Base-by-base conservation (phyloP, 2,113 vertebrate genomes). In the Lichenostomus cassidix region DNA sequence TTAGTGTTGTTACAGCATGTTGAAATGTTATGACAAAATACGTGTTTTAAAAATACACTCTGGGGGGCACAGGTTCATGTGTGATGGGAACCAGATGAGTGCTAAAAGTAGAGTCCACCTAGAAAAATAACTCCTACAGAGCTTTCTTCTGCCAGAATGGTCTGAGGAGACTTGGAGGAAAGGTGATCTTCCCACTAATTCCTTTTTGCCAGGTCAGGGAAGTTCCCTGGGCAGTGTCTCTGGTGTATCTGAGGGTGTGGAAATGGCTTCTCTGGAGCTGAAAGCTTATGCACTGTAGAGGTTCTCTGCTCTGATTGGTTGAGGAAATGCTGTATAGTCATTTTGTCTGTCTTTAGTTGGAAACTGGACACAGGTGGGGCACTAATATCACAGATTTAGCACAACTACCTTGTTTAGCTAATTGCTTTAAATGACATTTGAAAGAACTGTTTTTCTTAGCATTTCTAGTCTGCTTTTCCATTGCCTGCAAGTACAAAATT, bases 401-500 rank as follows among this genome's bases (percentile, higher is more conserved):
- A 65, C 23, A 70, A 29, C 53, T 53, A 24, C 88, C 68, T 92
- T 63, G 50, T 80, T 70, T 59, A 81, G 68, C 44, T 93, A 73
- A 92, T 93, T 90, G 59, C 77, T 94, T 83, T 74, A 88, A 90
- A 55, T 1, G 3, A 35, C 52, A 14, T 67, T 89, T 89, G 55
- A 63, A 83, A 94, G 44, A 92, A 59, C 68, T 74, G 3, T 89
- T 90, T 90, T 81, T 60, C 55, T 86, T 75, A 46, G 49, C 19
- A 2, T 74, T 86, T 74, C 79, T 59, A 42, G 68, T 67, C 83
- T 87, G 50, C 42, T 87, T 89, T 94, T 83, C 64, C 14, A 11
- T 52, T 92, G 76, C 87, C 56, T 62, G 19, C 33, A 83, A 92
- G 76, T 67, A 41, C 42, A 67, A 95, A 94, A 89, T 89, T 89